Conservation (phyloP, 2,797 vertebrate genomes). For the Tragelaphus oryx region DNA sequence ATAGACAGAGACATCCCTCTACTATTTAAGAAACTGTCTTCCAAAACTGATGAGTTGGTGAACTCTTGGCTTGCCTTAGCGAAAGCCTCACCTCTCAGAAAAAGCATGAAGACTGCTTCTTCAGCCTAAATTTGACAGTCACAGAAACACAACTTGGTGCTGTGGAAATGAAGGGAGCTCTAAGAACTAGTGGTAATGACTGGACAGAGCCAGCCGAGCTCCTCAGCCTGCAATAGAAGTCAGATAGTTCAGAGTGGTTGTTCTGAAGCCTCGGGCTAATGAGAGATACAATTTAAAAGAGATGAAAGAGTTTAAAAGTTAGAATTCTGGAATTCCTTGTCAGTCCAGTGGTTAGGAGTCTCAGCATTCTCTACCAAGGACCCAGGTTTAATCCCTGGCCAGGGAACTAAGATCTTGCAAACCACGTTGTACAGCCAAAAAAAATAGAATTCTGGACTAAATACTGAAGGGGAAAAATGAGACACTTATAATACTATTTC, state of each 20-base stretch:
- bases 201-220: background rate
- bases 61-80: background rate
- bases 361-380: background rate
- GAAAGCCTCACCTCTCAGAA: constrained; percentile 8
- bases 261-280: background rate
- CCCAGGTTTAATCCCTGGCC: background rate
- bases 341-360: background rate
- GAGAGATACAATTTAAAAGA: background rate
- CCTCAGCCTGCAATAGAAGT: background rate
- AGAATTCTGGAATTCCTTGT: background rate
- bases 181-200: background rate
- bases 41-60: background rate
- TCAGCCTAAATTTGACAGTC: background rate
- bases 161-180: background rate
- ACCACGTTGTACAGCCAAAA: background rate
- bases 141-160: background rate
- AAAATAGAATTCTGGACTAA: background rate
- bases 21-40: background rate
- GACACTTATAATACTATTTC: background rate
- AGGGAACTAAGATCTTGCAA: background rate
- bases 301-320: background rate
- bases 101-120: background rate
- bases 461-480: background rate
- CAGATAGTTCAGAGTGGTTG: background rate
- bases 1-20: background rate